phyloP scores from a whole-genome alignment of 2,113 vertebrate genomes.

The Callithrix jacchus region DNA sequence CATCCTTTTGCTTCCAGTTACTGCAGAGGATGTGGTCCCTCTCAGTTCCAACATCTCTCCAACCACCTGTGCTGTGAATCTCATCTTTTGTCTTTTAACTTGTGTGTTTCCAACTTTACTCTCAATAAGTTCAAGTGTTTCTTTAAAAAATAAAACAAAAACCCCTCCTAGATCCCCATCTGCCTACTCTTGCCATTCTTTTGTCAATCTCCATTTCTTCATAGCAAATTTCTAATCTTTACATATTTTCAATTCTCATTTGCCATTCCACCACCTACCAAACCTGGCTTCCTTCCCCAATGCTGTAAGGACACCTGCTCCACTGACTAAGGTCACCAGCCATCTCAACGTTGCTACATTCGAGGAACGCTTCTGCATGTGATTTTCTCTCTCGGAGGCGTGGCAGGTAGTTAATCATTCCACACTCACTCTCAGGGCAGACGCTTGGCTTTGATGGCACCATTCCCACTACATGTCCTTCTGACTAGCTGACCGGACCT shows the following conservation, averaged over 20 bases:
- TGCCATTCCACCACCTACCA: background rate
- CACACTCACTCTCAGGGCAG: background rate
- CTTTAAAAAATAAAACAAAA: background rate
- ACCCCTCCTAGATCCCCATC: background rate
- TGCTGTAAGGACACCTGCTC: background rate
- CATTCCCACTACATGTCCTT: background rate
- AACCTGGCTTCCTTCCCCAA: background rate
- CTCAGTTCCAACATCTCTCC: background rate
- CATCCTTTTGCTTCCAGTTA: background rate
- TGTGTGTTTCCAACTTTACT: background rate
- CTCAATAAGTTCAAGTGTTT: background rate
- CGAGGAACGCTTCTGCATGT: background rate
- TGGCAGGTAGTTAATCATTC: background rate
- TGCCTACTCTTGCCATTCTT: background rate
- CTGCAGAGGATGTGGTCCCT: background rate
- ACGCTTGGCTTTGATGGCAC: background rate
- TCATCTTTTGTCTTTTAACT: background rate
- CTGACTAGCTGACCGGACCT: background rate
- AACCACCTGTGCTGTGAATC: background rate
- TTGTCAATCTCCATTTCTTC: background rate
- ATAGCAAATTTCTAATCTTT: background rate
- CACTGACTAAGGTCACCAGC: background rate
- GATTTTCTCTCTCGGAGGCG: background rate
- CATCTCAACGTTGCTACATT: background rate
- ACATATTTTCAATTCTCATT: background rate